Percentiles rank a stretch among this genome's conserved stretches.
Evolutionary conservation across 2,113 vertebrate genomes (phyloP).

Genomic region (Trogon surrucura): DNA sequence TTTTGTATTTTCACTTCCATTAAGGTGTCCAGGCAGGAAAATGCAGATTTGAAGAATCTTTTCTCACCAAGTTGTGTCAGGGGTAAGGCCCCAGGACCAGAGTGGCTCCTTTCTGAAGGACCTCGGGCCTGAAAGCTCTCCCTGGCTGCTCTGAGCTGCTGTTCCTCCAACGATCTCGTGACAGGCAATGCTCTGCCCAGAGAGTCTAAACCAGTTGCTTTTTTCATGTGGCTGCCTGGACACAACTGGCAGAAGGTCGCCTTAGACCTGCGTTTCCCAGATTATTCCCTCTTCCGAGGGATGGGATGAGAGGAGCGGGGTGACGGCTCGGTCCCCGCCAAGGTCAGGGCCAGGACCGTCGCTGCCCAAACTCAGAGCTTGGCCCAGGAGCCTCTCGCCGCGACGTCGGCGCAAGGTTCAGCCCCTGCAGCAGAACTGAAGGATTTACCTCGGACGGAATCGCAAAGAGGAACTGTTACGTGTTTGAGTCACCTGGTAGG

Average conservation of each 20-base stretch:
- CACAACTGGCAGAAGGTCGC: not conserved
- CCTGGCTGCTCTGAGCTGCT: not conserved
- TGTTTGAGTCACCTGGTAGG: not conserved
- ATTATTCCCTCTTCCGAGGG: not conserved
- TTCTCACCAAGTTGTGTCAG: not conserved
- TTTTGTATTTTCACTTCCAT: not conserved
- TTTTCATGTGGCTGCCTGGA: not conserved
- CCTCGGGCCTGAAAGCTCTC: not conserved
- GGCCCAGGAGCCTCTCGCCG: not conserved
- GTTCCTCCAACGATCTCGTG: not conserved
- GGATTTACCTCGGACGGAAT: not conserved
- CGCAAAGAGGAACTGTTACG: accelerated
- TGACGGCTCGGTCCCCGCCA: too few relatives aligned
- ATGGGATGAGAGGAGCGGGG: too few relatives aligned
- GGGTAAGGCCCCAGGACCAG: not conserved
- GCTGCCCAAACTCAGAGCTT: too few relatives aligned
- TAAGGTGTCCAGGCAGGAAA: not conserved
- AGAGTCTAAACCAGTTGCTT: not conserved
- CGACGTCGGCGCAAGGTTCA: too few relatives aligned
- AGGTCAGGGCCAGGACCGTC: too few relatives aligned
- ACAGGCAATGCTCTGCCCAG: not conserved
- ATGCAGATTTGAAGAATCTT: not conserved
- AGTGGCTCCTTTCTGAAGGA: not conserved
- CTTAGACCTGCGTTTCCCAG: not conserved
- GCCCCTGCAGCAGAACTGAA: not conserved